Base-by-base conservation (phyloP, 2,888 invertebrate species). In the Scelioninae gen. 1 region DNA sequence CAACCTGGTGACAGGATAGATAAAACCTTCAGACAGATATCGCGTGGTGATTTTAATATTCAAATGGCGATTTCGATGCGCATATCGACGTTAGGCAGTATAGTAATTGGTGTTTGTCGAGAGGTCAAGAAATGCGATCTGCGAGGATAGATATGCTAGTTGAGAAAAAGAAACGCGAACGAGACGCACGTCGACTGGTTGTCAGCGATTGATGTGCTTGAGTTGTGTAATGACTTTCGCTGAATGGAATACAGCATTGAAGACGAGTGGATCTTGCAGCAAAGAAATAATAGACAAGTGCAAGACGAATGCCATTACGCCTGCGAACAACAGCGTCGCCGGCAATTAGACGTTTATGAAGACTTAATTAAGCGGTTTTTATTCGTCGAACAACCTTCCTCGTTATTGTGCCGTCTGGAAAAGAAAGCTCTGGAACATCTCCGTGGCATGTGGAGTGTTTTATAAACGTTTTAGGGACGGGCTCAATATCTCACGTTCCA, bases 401-500 rank as follows among this genome's bases (percentile, higher is more conserved):
- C n/a, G 58, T 55, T 43, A 16, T 47, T 66, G 34, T 13, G 11
- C 29, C 29, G 34, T 55, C 55, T 45, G 55, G 38, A 32, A 68
- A 62, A 29, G 34, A 58, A 66, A 40, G 45, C 15, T 53, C 23
- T 53, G 51, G 32, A 56, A 71, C 71, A 65, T 56, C 34, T 56
- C 40, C 29, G 60, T 10, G 60, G 62, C 74, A 16, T 29, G 82
- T 55, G 23, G 62, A 76, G 75, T 79, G 75, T 83, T 83, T 83
- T 75, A 75, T 71, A 75, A 71, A 71, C 83, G 79, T 76, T 83
- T 83, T 71, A 79, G 60, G 60, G 43, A 58, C 66, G 71, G 55
- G 66, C 75, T 76, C 74, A 29, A 82, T 83, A 65, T 58, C 78
- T 69, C 65, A 40, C 63, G 68, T 71, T 65, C 15, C 16, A 38